A percentile compares a stretch with the other conserved stretches of the same genome.
Evolutionary conservation across 2,113 vertebrate genomes (phyloP).

Genomic region (Meles meles): DNA sequence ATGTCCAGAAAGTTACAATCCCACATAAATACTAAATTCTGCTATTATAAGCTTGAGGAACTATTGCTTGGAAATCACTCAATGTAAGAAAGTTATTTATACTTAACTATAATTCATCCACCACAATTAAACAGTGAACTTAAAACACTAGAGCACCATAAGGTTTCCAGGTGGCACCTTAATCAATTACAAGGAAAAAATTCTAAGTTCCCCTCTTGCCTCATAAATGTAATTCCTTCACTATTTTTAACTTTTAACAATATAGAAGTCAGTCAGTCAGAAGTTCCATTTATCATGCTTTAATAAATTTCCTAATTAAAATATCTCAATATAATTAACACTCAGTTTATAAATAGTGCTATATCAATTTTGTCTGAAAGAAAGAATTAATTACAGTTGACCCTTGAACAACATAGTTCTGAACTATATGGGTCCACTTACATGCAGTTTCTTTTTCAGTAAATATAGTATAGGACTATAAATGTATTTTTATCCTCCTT

Average conservation of each 20-base stretch:
- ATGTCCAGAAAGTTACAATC: not conserved
- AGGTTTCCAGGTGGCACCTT: not conserved
- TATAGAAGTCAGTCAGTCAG: not conserved
- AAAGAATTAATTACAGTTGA: not conserved
- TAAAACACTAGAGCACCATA: not conserved
- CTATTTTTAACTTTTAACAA: conserved; percentile 17
- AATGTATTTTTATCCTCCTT: not conserved
- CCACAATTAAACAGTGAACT: conserved; percentile 14
- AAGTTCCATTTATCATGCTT: not conserved
- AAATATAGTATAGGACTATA: not conserved
- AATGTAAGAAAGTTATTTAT: not conserved
- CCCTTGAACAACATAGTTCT: not conserved
- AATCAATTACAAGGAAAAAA: conserved; percentile 19
- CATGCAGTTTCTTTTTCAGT: not conserved
- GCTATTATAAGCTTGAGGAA: not conserved
- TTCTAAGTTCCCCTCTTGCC: not conserved
- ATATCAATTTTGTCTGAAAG: not conserved
- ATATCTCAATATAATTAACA: not conserved
- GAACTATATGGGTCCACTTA: not conserved
- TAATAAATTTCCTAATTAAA: conserved; percentile 7
- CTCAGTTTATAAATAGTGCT: not conserved
- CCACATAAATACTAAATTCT: conserved; percentile 13
- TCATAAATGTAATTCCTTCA: not conserved
- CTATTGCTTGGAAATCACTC: not conserved
- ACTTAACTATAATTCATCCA: not conserved